These are phyloP conservation scores for Nomada fabriciana DNA, from an alignment of 2,888 invertebrate genomes.

Conservation along the genomic window DNA sequence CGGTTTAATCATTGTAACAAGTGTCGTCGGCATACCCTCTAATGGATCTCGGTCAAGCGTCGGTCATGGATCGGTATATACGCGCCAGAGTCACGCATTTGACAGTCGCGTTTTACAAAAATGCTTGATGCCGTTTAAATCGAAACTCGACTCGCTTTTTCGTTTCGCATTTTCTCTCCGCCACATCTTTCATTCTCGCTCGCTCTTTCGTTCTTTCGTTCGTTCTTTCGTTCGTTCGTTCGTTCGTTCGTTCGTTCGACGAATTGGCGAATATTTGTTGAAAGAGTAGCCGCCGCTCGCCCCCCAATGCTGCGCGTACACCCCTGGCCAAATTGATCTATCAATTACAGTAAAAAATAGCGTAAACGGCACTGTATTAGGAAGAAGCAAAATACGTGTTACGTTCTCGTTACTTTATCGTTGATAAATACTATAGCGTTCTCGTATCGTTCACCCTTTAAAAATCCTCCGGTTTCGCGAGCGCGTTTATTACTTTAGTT, in stretches of 20 bases:
- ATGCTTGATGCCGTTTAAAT: constrained; percentile 49
- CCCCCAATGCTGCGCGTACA: constrained; percentile 41
- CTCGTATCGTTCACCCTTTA: constrained; percentile 50
- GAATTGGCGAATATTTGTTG: constrained; percentile 23
- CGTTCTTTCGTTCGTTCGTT: neutral
- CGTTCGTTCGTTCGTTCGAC: neutral
- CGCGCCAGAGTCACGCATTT: constrained; percentile 16
- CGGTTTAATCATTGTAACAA: neutral
- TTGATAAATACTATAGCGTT: constrained; percentile 82
- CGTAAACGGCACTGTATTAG: constrained; percentile 84
- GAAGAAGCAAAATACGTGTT: constrained; percentile 84
- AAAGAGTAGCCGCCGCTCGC: constrained; percentile 24
- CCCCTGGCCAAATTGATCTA: constrained; percentile 62
- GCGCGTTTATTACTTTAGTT: constrained; percentile 52
- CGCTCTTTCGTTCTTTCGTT: neutral
- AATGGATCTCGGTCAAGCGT: neutral
- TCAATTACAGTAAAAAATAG: constrained; percentile 84
- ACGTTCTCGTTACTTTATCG: constrained; percentile 82
- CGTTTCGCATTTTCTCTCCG: neutral
- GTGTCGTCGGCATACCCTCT: too few relatives aligned
- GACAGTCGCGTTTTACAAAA: constrained; percentile 6
- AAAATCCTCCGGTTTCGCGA: constrained; percentile 71
- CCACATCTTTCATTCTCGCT: neutral
- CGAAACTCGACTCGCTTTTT: constrained; percentile 23
- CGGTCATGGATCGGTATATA: neutral